Evolutionary conservation across 2,888 invertebrate genomes (phyloP).

Genomic region (Ectemnius cavifrons): DNA sequence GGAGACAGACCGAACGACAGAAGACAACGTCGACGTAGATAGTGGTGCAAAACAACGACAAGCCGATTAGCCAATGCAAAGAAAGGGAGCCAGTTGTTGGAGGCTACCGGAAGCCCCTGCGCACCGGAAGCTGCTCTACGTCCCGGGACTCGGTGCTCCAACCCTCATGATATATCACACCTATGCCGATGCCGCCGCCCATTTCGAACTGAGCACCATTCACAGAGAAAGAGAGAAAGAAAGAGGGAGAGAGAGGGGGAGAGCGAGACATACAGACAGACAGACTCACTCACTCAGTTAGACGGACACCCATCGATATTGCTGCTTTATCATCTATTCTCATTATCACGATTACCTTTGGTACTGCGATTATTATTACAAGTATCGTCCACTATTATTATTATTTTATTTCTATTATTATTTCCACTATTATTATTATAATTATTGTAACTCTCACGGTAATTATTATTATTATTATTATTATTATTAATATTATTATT

Average conservation of each 20-base stretch:
- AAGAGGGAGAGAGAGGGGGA: background rate
- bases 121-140: conserved; percentile 83
- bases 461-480: conserved; percentile 40
- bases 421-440: conserved; percentile 60
- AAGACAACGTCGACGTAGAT: conserved; percentile 15
- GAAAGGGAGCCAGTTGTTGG: conserved; percentile 79
- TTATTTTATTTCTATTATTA: conserved; percentile 53
- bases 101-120: conserved; percentile 67
- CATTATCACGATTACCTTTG: conserved; percentile 47
- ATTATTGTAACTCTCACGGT: conserved; percentile 53
- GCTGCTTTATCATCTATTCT: conserved; percentile 46
- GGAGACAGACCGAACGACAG: background rate
- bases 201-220: conserved; percentile 68
- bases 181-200: conserved; percentile 71
- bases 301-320: conserved; percentile 46
- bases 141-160: conserved; percentile 82
- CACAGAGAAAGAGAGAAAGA: background rate
- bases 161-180: conserved; percentile 72
- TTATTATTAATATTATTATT: conserved; percentile 60
- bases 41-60: conserved; percentile 5
- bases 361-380: conserved; percentile 47
- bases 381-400: conserved; percentile 60
- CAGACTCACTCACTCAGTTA: conserved; percentile 16
- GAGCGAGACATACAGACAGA: background rate
- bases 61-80: conserved; percentile 55